Percentiles rank a stretch among this genome's conserved stretches.
These are phyloP conservation scores for Tokudaia tokunoshimensis DNA, from an alignment of 2,797 vertebrate species.

Conservation along the genomic window DNA sequence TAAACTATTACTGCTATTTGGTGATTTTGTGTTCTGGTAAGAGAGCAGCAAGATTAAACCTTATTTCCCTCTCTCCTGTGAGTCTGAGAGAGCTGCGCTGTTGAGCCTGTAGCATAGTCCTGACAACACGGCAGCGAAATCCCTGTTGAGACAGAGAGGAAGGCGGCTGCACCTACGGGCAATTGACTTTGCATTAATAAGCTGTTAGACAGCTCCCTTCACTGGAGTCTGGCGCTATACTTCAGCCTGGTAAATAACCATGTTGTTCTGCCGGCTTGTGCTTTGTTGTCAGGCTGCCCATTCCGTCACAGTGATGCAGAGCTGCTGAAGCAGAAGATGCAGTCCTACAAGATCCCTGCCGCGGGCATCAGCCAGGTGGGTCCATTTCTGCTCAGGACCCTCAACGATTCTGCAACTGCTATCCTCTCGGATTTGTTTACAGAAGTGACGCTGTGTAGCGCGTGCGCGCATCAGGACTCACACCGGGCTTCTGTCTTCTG, in stretches of 20 bases:
- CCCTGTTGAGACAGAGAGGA: constrained; percentile 76
- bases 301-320: constrained; percentile 97
- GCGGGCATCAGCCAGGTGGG: constrained; percentile 92
- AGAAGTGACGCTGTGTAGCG: neutral
- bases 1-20: neutral
- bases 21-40: constrained; percentile 62
- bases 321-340: constrained; percentile 97
- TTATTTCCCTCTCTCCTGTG: constrained; percentile 66
- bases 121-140: constrained; percentile 75
- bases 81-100: constrained; percentile 58
- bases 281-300: constrained; percentile 93
- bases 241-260: constrained; percentile 81
- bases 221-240: constrained; percentile 77
- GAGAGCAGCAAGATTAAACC: constrained; percentile 62
- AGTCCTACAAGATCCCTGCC: constrained; percentile 93
- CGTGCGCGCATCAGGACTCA: neutral
- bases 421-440: constrained; percentile 60
- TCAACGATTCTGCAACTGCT: constrained; percentile 17
- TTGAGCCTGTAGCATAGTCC: constrained; percentile 76
- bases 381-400: constrained; percentile 43
- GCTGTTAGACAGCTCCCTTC: constrained; percentile 85
- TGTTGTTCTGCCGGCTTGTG: constrained; percentile 77
- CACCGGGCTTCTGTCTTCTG: constrained; percentile 32
- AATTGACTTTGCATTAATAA: constrained; percentile 88
- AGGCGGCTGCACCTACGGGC: constrained; percentile 78